These are phyloP conservation scores for Penelope pileata DNA, from an alignment of 2,113 vertebrate species.

Conservation along the genomic window DNA sequence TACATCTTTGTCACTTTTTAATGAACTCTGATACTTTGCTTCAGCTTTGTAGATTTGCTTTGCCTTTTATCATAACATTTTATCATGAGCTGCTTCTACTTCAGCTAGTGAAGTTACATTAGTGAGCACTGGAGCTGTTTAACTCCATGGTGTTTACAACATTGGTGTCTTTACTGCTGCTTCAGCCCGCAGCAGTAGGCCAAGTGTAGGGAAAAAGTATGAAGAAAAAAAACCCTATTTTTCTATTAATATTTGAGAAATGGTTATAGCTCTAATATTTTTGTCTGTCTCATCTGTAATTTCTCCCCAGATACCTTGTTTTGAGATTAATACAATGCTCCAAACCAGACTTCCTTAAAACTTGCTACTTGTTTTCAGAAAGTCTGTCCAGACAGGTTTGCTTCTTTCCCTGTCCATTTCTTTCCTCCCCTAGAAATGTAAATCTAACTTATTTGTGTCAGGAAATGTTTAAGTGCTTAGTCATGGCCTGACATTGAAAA, in stretches of 20 bases:
- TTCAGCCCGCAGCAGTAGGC: background rate
- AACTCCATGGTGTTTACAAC: background rate
- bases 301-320: background rate
- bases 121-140: background rate
- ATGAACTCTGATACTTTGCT: background rate
- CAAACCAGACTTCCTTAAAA: background rate
- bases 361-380: background rate
- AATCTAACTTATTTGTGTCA: background rate
- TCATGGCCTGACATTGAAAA: background rate
- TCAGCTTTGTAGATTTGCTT: background rate
- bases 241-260: constrained; percentile 3
- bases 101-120: background rate
- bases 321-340: background rate
- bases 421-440: background rate
- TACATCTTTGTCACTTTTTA: background rate
- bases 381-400: background rate
- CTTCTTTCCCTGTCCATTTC: background rate
- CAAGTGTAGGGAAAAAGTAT: background rate
- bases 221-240: background rate
- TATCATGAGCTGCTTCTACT: background rate
- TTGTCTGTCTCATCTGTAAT: background rate
- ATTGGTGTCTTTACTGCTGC: background rate
- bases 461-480: background rate
- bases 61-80: background rate
- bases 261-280: constrained; percentile 1